Base-by-base conservation (phyloP, 1,140 invertebrate species). In the Chrysoperla carnea region DNA sequence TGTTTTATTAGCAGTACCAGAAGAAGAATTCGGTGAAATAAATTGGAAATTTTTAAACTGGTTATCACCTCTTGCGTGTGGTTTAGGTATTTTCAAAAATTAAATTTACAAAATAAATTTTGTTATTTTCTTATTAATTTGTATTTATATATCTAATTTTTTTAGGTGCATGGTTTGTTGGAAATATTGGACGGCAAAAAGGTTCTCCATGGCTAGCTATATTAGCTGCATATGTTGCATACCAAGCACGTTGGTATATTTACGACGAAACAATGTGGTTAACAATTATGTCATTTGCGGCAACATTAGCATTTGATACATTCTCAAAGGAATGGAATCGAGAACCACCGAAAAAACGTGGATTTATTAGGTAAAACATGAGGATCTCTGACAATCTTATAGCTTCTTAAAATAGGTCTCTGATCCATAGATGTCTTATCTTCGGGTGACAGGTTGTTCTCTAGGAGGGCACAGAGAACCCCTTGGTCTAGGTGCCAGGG, bases 111-210 rank as follows among this genome's bases (percentile, higher is more conserved):
- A 31, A 29, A 31, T 44, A 38, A 38, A 39, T 31, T 39, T 15
- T 39, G 31, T 15, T 38, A 38, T n/a, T 38, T 14, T 38, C 2
- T 12, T 8, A 38, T 17, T n/a, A 37, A 8, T 37, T 40, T 17
- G 9, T 11, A 39, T 23, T 27, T 40, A 8, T 23, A 23, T n/a
- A 37, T 37, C 1, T 3, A 37, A 13, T n/a, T 14, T 9, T 37
- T 37, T 36, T 54, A 89, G 89, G 87, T 54, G 81, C 92, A 0
- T 85, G 88, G 78, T 63, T 76, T 1, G 82, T 94, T 8, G 89
- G 87, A 9, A 95, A 94, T 56, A 81, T 94, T 53, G 89, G 90
- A 0, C 67, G 76, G 37, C 78, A 91, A 56, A 61, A 70, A 52
- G 84, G 84, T 7, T 61, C 64, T 0, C 52, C 51, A 12, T 75